phyloP scores from a whole-genome alignment of 2,113 vertebrate genomes.

The Pelusios castaneus region DNA sequence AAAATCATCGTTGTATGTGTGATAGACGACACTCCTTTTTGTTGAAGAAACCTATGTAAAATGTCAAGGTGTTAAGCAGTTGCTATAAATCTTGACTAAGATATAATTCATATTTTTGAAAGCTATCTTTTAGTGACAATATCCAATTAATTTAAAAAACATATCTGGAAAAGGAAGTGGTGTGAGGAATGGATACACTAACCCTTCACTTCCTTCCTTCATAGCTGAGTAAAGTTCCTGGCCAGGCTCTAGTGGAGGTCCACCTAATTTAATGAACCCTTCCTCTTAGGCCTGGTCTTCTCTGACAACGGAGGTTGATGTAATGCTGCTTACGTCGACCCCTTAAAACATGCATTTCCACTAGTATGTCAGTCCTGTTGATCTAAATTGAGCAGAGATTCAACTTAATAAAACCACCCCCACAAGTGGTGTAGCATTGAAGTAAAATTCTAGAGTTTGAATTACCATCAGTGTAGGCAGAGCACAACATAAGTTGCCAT shows the following conservation, averaged over 20 bases:
- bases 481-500: no score
- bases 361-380: no score
- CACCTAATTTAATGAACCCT: neutral
- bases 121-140: neutral
- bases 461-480: no score
- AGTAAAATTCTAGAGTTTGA: no score
- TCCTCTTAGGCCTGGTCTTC: neutral
- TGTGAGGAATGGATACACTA: neutral
- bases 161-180: neutral
- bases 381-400: no score
- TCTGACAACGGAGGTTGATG: no score
- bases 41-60: neutral
- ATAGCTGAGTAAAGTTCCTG: neutral
- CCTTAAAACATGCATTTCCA: no score
- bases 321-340: no score
- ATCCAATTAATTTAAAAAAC: neutral
- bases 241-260: no score
- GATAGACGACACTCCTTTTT: neutral
- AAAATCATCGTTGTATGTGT: neutral
- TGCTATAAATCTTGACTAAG: neutral
- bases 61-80: neutral
- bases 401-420: no score
- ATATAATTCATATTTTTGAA: neutral
- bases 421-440: no score
- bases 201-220: neutral